phyloP scores from a whole-genome alignment of 2,113 vertebrate species.

The Cettia cetti region DNA sequence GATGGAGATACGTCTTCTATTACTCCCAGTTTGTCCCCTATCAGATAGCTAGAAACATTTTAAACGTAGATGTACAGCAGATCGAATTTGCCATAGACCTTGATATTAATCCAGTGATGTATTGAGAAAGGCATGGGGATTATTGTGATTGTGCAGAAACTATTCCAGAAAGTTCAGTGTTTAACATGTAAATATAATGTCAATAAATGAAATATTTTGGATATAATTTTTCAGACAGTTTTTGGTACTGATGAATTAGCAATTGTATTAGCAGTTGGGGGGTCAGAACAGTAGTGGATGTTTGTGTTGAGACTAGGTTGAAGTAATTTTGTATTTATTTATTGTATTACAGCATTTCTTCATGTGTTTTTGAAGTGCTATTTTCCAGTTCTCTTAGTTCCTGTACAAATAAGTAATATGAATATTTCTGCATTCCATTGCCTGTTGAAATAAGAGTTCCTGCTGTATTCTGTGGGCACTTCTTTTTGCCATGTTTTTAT shows the following conservation, averaged over 20 bases:
- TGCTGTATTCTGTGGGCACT: background rate
- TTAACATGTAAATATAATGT: background rate
- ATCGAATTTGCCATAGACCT: background rate
- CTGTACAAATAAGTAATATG: background rate
- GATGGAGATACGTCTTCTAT: fast-evolving
- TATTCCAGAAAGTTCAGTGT: background rate
- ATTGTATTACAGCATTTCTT: background rate
- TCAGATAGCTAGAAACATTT: background rate
- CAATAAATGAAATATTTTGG: background rate
- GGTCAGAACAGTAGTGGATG: background rate
- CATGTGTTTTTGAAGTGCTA: background rate
- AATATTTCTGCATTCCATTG: background rate
- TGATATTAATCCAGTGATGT: background rate
- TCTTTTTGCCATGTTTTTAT: background rate
- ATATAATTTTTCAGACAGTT: background rate
- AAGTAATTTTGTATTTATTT: background rate
- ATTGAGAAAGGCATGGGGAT: background rate
- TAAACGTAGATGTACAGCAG: background rate
- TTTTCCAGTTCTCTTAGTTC: background rate
- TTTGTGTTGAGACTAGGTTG: background rate
- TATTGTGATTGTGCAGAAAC: background rate
- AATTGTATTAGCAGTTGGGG: fast-evolving
- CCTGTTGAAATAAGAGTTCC: background rate
- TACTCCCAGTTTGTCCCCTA: background rate
- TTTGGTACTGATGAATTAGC: background rate